phyloP scores from a whole-genome alignment of 2,113 vertebrate species.

The Lipotes vexillifer region DNA sequence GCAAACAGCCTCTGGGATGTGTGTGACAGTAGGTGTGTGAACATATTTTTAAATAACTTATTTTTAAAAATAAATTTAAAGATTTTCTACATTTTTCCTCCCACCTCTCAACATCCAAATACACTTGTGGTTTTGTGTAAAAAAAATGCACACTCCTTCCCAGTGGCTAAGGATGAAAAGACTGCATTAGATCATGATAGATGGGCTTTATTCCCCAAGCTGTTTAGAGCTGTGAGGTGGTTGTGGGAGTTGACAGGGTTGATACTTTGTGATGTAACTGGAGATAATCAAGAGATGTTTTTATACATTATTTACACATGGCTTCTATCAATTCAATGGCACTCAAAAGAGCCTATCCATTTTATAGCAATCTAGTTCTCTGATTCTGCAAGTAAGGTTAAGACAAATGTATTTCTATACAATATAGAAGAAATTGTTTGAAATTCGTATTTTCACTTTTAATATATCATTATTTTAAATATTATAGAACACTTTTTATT shows the following conservation, averaged over 20 bases:
- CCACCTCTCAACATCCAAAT: not conserved
- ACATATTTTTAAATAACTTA: conserved; percentile 47
- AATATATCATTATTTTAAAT: not conserved
- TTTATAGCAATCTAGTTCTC: not conserved
- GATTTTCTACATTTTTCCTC: conserved; percentile 27
- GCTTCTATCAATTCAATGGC: not conserved
- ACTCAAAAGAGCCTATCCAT: not conserved
- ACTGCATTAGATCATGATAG: not conserved
- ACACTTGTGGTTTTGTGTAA: conserved; percentile 7
- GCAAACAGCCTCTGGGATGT: not conserved
- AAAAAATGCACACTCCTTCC: conserved; percentile 56
- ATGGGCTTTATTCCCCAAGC: conserved; percentile 48
- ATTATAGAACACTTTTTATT: not conserved
- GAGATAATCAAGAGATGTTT: not conserved
- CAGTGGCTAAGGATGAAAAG: not conserved
- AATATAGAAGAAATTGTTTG: not conserved
- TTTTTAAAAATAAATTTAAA: conserved; percentile 27
- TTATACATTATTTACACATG: not conserved
- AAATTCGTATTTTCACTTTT: not conserved
- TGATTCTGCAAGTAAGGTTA: not conserved
- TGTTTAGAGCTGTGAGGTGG: conserved; percentile 40
- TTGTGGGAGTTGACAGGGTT: not conserved
- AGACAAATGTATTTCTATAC: not conserved
- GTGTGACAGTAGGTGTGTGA: conserved; percentile 12
- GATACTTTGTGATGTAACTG: not conserved